phyloP scores from a whole-genome alignment of 2,797 vertebrate species.

The Morelia viridis region DNA sequence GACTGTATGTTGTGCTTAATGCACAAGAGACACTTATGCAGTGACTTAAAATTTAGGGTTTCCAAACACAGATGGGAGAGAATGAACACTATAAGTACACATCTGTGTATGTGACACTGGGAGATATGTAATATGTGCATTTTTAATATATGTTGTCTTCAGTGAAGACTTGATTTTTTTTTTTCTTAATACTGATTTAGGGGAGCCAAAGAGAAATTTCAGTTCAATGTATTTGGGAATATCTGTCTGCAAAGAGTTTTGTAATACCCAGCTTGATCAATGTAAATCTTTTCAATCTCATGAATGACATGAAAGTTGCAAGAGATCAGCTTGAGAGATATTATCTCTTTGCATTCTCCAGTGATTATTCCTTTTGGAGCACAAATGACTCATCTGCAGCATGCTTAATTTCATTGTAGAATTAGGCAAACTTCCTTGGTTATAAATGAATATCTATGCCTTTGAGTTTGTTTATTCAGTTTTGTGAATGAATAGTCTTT shows the following conservation, averaged over 20 bases:
- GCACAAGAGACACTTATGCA: conserved; percentile 49
- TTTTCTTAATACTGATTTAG: conserved; percentile 70
- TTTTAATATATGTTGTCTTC: conserved; percentile 83
- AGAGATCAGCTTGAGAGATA: conserved; percentile 69
- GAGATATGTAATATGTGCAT: conserved; percentile 60
- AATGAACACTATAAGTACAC: conserved; percentile 69
- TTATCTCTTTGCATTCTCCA: conserved; percentile 57
- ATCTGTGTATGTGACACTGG: conserved; percentile 58
- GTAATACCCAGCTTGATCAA: conserved; percentile 68
- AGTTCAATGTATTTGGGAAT: conserved; percentile 71
- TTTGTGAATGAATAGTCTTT: conserved; percentile 61
- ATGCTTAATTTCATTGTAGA: conserved; percentile 68
- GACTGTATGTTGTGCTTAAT: conserved; percentile 52
- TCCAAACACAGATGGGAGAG: conserved; percentile 72
- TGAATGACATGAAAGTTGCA: conserved; percentile 62
- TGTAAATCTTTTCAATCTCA: conserved; percentile 77
- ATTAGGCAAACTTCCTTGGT: conserved; percentile 74
- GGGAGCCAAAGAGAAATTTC: conserved; percentile 81
- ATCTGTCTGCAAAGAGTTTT: conserved; percentile 67
- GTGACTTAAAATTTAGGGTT: conserved; percentile 69
- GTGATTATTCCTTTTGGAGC: conserved; percentile 64
- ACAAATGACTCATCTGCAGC: conserved; percentile 78
- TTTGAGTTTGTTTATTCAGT: conserved; percentile 62
- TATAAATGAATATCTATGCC: conserved; percentile 70
- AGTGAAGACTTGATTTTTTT: conserved; percentile 86